phyloP scores from a whole-genome alignment of 1,140 invertebrate species.

The Bombus breviceps region DNA sequence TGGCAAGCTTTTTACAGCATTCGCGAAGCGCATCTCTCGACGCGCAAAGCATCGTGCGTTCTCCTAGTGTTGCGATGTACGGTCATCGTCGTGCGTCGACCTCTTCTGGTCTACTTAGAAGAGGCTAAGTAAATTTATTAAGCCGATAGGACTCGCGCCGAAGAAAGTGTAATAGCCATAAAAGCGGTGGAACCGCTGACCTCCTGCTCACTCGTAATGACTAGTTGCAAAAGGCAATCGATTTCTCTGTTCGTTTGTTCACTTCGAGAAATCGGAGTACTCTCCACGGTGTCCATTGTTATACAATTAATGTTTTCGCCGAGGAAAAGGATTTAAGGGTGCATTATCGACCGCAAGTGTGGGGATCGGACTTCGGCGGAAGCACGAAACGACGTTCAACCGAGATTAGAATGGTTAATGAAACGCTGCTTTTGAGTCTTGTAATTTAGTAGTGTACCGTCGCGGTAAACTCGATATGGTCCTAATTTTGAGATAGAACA shows the following conservation, averaged over 20 bases:
- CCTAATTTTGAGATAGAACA: neutral
- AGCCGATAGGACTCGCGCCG: slow-evolving; percentile 11
- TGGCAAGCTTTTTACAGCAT: slow-evolving; percentile 30
- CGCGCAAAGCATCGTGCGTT: neutral
- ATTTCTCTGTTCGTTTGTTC: slow-evolving; percentile 31
- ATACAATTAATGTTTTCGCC: neutral
- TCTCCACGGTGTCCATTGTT: neutral
- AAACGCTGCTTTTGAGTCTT: neutral
- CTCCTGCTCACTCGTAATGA: slow-evolving; percentile 23
- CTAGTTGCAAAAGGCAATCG: neutral
- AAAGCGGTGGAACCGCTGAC: slow-evolving; percentile 39
- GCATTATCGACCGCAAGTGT: slow-evolving; percentile 3
- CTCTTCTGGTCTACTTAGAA: slow-evolving; percentile 44
- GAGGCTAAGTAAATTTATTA: slow-evolving; percentile 43
- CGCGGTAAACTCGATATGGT: no score
- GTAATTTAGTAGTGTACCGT: no score
- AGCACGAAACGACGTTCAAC: neutral
- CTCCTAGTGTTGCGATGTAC: slow-evolving; percentile 24
- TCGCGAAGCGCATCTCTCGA: neutral
- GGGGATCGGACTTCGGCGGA: neutral
- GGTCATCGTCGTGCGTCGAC: slow-evolving; percentile 63
- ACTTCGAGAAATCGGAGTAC: neutral
- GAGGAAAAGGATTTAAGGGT: neutral
- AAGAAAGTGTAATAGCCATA: slow-evolving; percentile 48
- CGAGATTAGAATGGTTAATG: neutral